A percentile compares a stretch with the other conserved stretches of the same genome.
phyloP scores from a whole-genome alignment of 1,140 invertebrate genomes.

The Zeugodacus cucurbitae region DNA sequence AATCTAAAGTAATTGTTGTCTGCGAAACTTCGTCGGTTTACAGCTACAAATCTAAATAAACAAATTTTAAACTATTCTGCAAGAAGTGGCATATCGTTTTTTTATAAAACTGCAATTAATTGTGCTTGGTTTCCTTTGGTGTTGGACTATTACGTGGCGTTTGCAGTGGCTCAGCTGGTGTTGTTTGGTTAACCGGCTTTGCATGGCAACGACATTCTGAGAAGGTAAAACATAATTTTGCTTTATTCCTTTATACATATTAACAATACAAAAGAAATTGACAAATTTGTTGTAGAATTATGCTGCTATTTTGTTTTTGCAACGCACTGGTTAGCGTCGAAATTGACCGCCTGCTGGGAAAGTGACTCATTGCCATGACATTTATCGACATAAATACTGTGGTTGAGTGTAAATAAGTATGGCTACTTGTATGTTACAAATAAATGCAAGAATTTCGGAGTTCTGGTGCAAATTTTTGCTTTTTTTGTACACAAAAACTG shows the following conservation, averaged over 20 bases:
- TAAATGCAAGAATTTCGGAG: too few species aligned
- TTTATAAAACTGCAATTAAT: neutral
- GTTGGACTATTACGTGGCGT: neutral
- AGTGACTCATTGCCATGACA: neutral
- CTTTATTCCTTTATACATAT: neutral
- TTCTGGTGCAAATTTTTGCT: too few species aligned
- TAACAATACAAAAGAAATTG: neutral
- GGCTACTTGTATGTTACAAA: too few species aligned
- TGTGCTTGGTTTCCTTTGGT: neutral
- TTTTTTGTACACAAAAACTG: too few species aligned
- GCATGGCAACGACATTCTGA: neutral
- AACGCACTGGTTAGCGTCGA: neutral
- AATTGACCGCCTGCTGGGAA: neutral
- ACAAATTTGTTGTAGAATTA: neutral
- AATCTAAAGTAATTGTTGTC: neutral
- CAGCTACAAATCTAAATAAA: neutral
- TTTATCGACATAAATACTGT: neutral
- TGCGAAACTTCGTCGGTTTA: neutral
- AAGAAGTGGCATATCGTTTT: neutral
- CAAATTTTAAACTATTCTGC: neutral
- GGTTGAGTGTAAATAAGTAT: neutral
- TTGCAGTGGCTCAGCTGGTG: neutral
- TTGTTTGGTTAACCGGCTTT: neutral
- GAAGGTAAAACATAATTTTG: constrained; percentile 22
- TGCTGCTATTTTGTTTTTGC: neutral